These are phyloP conservation scores for Byasa hedistus DNA, from an alignment of 2,888 invertebrate species.

Conservation along the genomic window DNA sequence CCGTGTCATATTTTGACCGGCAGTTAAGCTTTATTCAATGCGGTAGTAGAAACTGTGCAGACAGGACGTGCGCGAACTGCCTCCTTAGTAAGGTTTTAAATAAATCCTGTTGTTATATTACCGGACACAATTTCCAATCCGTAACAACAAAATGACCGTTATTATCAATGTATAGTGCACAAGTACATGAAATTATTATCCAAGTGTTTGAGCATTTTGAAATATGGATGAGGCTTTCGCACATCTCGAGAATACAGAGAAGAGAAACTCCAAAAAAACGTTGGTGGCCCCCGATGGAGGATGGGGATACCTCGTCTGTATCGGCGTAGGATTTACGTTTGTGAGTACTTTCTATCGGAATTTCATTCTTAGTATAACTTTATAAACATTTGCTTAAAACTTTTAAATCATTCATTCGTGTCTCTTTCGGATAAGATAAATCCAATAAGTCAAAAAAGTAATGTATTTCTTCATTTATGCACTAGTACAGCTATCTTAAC, in stretches of 20 bases:
- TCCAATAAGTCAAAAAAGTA: not conserved
- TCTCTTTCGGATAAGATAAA: not conserved
- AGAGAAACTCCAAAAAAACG: constrained; percentile 45
- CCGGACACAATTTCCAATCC: too few species aligned
- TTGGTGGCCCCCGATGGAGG: constrained; percentile 85
- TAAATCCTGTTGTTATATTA: constrained; percentile 2
- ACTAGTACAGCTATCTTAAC: too few species aligned
- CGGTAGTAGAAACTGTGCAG: constrained; percentile 24
- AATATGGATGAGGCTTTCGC: constrained; percentile 72
- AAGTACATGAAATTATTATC: not conserved
- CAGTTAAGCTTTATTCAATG: constrained; percentile 20
- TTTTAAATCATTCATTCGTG: not conserved
- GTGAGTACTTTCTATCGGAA: constrained; percentile 75
- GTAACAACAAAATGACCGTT: constrained; percentile 16
- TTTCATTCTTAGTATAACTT: not conserved
- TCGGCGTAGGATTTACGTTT: constrained; percentile 86
- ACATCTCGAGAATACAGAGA: constrained; percentile 53
- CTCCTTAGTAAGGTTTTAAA: not conserved
- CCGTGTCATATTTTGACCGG: constrained; percentile 14
- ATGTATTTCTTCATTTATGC: not conserved
- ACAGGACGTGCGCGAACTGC: constrained; percentile 24
- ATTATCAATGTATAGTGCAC: constrained; percentile 4
- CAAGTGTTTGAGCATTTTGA: not conserved
- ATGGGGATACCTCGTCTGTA: constrained; percentile 88
- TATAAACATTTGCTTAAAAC: not conserved